A percentile compares a stretch with the other conserved stretches of the same genome.
phyloP scores from a whole-genome alignment of 2,113 vertebrate genomes.

The Columbina picui region DNA sequence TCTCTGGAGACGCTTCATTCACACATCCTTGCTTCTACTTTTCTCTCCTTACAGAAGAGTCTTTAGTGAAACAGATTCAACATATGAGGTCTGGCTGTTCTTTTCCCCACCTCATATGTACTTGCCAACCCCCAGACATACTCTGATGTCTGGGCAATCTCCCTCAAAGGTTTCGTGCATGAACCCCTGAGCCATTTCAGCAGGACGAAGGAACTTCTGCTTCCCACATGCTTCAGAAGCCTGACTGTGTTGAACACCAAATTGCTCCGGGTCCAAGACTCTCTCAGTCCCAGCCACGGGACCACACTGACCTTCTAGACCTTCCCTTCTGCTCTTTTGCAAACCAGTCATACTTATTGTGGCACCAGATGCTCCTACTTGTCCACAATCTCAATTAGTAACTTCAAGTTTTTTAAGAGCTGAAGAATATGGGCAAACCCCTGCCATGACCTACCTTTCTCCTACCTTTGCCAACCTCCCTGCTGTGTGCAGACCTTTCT shows the following conservation, averaged over 20 bases:
- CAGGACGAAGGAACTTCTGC: neutral
- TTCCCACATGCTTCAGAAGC: neutral
- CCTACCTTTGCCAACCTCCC: neutral
- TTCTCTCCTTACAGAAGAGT: neutral
- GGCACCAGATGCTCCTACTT: neutral
- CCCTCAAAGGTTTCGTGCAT: neutral
- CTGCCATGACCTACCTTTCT: neutral
- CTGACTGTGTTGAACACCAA: accelerated
- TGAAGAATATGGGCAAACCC: neutral
- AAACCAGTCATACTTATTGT: neutral
- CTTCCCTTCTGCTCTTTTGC: neutral
- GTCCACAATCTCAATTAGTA: neutral
- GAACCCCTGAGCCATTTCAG: neutral
- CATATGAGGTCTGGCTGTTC: neutral
- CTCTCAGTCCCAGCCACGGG: neutral
- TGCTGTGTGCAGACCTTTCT: neutral
- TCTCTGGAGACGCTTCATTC: neutral
- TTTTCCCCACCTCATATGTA: accelerated
- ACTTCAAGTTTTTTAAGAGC: neutral
- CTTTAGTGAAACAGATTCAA: neutral
- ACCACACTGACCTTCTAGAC: neutral
- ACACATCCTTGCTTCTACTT: neutral
- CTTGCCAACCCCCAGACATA: neutral
- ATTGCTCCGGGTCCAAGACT: neutral
- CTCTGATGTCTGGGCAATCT: neutral